Percentiles rank a stretch among this genome's conserved stretches.
phyloP scores from a whole-genome alignment of 2,113 vertebrate genomes.

The Sinocyclocheilus maitianheensis region DNA sequence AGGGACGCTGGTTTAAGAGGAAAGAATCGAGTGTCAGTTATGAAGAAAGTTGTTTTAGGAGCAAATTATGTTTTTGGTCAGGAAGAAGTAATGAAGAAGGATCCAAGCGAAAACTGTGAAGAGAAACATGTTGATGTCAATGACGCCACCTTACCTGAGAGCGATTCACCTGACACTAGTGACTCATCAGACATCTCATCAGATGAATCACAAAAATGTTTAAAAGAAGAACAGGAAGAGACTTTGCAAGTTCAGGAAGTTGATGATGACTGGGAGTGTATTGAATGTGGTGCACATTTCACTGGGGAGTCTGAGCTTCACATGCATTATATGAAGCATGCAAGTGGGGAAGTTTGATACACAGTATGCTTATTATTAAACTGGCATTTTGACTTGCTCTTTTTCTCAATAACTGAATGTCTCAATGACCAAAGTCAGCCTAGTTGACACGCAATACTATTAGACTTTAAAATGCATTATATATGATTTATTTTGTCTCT shows the following conservation, averaged over 20 bases:
- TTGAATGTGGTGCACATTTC: constrained; percentile 70
- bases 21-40: not conserved
- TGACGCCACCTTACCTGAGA: not conserved
- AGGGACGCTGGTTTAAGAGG: not conserved
- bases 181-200: constrained; percentile 21
- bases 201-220: not conserved
- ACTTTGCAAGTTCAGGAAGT: not conserved
- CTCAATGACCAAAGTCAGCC: not conserved
- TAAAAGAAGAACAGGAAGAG: not conserved
- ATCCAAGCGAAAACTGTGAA: not conserved
- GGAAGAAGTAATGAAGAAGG: not conserved
- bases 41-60: not conserved
- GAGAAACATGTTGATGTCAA: not conserved
- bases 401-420: not conserved
- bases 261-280: constrained; percentile 69
- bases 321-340: constrained; percentile 73
- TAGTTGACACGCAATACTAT: not conserved
- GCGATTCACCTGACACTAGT: no score
- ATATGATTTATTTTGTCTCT: no score
- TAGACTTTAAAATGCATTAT: not conserved
- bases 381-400: not conserved
- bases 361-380: not conserved
- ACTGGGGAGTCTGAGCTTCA: constrained; percentile 65
- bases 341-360: constrained; percentile 69
- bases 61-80: not conserved